Evolutionary conservation across 2,113 vertebrate species (phyloP), one percentile per base, ranked within the genome.

Genomic region (Sitta europaea): DNA sequence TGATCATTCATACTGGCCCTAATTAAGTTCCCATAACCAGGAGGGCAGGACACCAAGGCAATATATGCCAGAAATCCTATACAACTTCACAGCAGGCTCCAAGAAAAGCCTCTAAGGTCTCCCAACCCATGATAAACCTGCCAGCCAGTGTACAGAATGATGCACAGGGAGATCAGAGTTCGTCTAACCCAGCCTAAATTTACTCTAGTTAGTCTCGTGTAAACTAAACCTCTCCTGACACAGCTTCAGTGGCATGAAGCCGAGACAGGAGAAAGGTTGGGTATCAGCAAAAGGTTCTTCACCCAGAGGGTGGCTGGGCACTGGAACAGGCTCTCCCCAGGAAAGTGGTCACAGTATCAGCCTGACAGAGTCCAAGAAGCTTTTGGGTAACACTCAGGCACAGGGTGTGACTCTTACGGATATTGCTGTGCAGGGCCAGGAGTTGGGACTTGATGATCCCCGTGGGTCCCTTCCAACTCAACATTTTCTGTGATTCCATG

Each of bases 351-450:
- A 66, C 31, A 66, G 35, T 25, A 42, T 8, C 35, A 66, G 0
- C 9, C n/a, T n/a, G n/a, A 6, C 28, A 47, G 81, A 33, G 40
- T 3, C 38, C 40, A 45, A 38, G 11, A 45, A 38, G 11, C 1
- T 0, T 36, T 55, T 63, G 48, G n/a, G 45, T 40, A 61, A 18
- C 0, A 1, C 57, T 54, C 11, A 54, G 38, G 40, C 22, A 84
- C 68, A 54, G 1, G 38, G 14, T 38, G 40, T 33, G 27, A 84
- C 58, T 38, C 28, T 2, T 63, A 18, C 23, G 14, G 2, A 40
- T 40, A 13, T 40, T 43, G 7, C 10, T 31, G 2, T 33, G 48
- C 27, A 72, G 27, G 57, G 22, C 38, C 28, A 84, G n/a, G 23
- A 73, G 48, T 40, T 47, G 58, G 48, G 40, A 73, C 11, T 63